A percentile compares a stretch with the other conserved stretches of the same genome.
phyloP scores from a whole-genome alignment of 2,888 invertebrate species.

The Encarsia formosa region DNA sequence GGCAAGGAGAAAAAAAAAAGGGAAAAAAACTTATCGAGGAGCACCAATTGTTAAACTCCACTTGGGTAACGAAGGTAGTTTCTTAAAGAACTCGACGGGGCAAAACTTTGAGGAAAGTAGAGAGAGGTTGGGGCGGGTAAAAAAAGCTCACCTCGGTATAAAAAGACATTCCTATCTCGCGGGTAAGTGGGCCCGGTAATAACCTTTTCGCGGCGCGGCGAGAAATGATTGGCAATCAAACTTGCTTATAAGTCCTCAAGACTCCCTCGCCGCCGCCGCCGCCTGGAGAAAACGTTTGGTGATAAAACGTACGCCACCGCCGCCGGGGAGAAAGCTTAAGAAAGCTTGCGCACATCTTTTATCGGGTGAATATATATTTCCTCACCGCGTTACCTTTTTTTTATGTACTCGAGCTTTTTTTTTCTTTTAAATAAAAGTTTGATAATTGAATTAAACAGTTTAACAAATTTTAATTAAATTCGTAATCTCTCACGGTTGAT shows the following conservation, averaged over 20 bases:
- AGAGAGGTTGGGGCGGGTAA: background rate
- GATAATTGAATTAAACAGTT: too few species aligned
- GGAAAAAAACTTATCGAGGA: constrained; percentile 3
- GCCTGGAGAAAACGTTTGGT: constrained; percentile 10
- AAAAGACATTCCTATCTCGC: constrained; percentile 14
- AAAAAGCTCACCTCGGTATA: background rate
- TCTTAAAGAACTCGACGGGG: constrained; percentile 2
- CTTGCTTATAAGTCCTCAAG: constrained; percentile 34
- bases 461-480: too few species aligned
- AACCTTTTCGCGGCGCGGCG: constrained; percentile 18
- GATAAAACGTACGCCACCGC: too few species aligned
- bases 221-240: constrained; percentile 45
- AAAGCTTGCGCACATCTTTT: too few species aligned
- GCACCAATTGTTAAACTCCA: constrained; percentile 8
- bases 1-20: too few species aligned
- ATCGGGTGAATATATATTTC: too few species aligned
- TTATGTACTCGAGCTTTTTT: too few species aligned
- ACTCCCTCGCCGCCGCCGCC: background rate
- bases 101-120: constrained; percentile 5
- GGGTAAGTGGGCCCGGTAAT: constrained; percentile 18
- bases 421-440: too few species aligned
- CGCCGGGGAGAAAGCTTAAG: too few species aligned
- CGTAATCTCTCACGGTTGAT: too few species aligned
- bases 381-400: too few species aligned
- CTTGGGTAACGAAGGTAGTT: constrained; percentile 17